Evolutionary conservation across 1,140 invertebrate species (phyloP), one percentile per base, ranked within the genome.

Genomic region (Sesamia nonagrioides): DNA sequence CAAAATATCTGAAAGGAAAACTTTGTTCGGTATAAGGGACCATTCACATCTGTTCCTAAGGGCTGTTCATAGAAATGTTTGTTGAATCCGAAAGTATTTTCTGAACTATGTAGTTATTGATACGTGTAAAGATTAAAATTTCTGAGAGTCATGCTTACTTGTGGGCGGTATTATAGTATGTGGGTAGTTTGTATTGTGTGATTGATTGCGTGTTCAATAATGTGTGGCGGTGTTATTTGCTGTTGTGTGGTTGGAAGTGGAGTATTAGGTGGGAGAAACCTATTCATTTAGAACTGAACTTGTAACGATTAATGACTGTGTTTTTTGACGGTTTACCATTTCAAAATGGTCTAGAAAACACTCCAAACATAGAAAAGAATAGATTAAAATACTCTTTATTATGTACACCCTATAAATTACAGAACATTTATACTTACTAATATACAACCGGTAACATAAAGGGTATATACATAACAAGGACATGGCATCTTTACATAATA

Each of bases 11-110:
- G 17, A 61, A 50, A n/a, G 1, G 18, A 50, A 63, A 63, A 61
- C 37, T 45, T 63, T 15, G 61, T 42, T 74, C 48, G 6, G 3
- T 48, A n/a, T 68, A 33, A 76, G n/a, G 45, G 61, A 66, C 42
- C 58, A 54, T 77, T 77, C 45, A 21, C 45, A 77, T 77, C 61
- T 77, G 60, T 66, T 63, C 42, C 66, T 68, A 68, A 50, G 63
- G 56, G 52, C n/a, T 63, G 21, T 27, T 74, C 54, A 45, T 66
- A 77, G 48, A 77, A 77, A 77, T 68, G 45, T 42, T 17, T 50
- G 63, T 18, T 68, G 63, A 68, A 68, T 54, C 17, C 48, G 48
- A 77, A 77, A 68, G 61, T 37, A 52, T 50, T 63, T 76, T 77
- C 48, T 56, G 61, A 52, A 56, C 27, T 66, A 42, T 76, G 40